Evolutionary conservation across 2,888 invertebrate genomes (phyloP).

Genomic region (Leptura quadrifasciata): DNA sequence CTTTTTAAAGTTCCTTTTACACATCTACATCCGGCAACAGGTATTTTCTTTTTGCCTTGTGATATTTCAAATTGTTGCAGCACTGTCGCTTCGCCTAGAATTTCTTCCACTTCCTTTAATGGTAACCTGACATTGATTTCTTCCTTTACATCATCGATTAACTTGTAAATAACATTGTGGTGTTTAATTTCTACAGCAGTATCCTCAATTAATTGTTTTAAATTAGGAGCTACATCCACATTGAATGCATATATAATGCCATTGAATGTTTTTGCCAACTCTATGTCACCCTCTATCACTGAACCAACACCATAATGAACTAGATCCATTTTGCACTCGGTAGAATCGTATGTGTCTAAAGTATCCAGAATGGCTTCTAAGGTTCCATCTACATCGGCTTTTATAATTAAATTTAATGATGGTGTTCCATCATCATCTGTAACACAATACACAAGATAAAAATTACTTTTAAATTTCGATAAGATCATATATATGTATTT

Average conservation of each 20-base stretch:
- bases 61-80: constrained; percentile 88
- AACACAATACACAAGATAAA: neutral
- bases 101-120: constrained; percentile 82
- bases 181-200: constrained; percentile 79
- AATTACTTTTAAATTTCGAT: too few relatives aligned
- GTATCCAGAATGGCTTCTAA: constrained; percentile 96
- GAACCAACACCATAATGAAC: constrained; percentile 94
- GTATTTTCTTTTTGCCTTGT: constrained; percentile 86
- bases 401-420: constrained; percentile 73
- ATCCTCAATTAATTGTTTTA: constrained; percentile 75
- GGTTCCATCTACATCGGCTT: constrained; percentile 96
- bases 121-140: constrained; percentile 87
- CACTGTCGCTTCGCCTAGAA: constrained; percentile 89
- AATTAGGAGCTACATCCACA: constrained; percentile 76
- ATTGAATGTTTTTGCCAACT: constrained; percentile 84
- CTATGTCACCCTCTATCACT: constrained; percentile 88
- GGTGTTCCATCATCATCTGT: constrained; percentile 66
- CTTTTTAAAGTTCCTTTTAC: constrained; percentile 85
- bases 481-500: too few relatives aligned
- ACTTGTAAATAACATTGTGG: constrained; percentile 94
- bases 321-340: constrained; percentile 86
- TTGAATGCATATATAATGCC: constrained; percentile 94
- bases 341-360: constrained; percentile 88
- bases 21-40: constrained; percentile 93
- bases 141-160: constrained; percentile 91